These are phyloP conservation scores for Leptoclinus maculatus DNA, from an alignment of 2,797 vertebrate genomes.

Conservation along the genomic window DNA sequence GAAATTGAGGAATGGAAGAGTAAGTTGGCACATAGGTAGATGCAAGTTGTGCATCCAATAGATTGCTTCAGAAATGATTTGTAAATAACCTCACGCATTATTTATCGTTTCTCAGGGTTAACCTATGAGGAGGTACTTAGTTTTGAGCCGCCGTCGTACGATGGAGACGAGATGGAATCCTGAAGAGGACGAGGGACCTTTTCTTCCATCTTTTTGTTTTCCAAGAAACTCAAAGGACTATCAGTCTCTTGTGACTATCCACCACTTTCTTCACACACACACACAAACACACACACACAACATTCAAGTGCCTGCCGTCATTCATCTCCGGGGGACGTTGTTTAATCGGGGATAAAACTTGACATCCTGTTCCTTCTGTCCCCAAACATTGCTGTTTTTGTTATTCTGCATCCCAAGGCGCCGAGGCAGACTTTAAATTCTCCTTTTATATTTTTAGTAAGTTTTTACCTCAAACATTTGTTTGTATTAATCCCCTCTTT, in stretches of 20 bases:
- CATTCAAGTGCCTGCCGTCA: conserved; percentile 93
- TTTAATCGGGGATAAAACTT: conserved; percentile 70
- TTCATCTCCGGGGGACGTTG: conserved; percentile 83
- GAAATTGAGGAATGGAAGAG: conserved; percentile 98
- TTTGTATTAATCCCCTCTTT: conserved; percentile 36
- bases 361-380: conserved; percentile 50
- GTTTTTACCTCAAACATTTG: conserved; percentile 43
- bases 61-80: background rate
- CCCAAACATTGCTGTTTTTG: conserved; percentile 45
- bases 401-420: conserved; percentile 22
- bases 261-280: conserved; percentile 61
- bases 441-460: conserved; percentile 31
- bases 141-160: conserved; percentile 91
- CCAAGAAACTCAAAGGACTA: conserved; percentile 82
- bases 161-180: conserved; percentile 96
- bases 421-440: conserved; percentile 39
- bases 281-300: conserved; percentile 24
- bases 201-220: conserved; percentile 47
- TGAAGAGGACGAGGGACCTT: conserved; percentile 79
- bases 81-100: background rate
- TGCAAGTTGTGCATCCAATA: background rate
- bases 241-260: conserved; percentile 82
- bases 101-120: conserved; percentile 84
- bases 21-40: conserved; percentile 76
- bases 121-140: conserved; percentile 95